These are phyloP conservation scores for Gymnoscopelus braueri DNA, from an alignment of 2,797 vertebrate genomes.

Conservation along the genomic window DNA sequence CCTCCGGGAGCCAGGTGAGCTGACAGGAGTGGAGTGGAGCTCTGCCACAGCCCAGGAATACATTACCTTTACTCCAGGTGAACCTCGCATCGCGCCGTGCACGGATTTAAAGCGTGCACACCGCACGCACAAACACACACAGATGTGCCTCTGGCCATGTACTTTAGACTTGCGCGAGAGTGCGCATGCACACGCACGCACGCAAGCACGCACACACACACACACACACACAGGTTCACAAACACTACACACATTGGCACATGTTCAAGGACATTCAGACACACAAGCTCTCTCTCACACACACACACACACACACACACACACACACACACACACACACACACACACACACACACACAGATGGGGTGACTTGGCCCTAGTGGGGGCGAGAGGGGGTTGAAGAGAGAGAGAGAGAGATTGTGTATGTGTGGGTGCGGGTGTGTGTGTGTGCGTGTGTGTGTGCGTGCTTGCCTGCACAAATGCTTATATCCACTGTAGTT, in stretches of 20 bases:
- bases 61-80: slow-evolving; percentile 66
- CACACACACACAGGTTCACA: background rate
- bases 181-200: background rate
- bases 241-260: background rate
- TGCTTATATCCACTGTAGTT: no score
- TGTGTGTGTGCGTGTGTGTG: slow-evolving; percentile 14
- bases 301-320: background rate
- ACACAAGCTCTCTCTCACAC: background rate
- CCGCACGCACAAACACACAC: no score
- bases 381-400: background rate
- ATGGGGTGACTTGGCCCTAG: slow-evolving; percentile 4
- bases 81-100: slow-evolving; percentile 26
- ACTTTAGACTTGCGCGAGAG: no score
- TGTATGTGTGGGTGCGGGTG: background rate
- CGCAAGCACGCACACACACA: slow-evolving; percentile 21
- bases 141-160: no score
- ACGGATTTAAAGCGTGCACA: no score
- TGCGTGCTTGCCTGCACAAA: background rate
- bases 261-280: background rate
- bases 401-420: background rate
- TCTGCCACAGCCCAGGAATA: slow-evolving; percentile 59
- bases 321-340: slow-evolving; percentile 17
- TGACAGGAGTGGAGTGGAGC: slow-evolving; percentile 70
- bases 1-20: slow-evolving; percentile 66
- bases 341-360: slow-evolving; percentile 40